A percentile compares a stretch with the other conserved stretches of the same genome.
phyloP scores from a whole-genome alignment of 1,140 invertebrate species.

The Sycophaga agraensis region DNA sequence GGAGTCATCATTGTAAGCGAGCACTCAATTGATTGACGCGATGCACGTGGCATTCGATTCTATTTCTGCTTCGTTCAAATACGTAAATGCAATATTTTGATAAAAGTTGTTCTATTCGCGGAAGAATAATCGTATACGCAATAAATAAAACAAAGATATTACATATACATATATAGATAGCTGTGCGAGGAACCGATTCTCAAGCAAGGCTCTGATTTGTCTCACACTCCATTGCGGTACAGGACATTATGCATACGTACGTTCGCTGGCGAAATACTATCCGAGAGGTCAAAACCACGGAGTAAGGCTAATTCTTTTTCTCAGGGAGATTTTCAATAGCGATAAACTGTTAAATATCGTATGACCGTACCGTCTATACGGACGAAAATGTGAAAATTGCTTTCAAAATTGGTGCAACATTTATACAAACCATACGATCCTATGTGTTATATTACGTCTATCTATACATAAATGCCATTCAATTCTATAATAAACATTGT shows the following conservation, averaged over 20 bases:
- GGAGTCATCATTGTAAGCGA: not conserved
- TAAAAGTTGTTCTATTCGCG: not conserved
- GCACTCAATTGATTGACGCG: not conserved
- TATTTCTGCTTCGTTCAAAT: not conserved
- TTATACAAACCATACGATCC: too few relatives aligned
- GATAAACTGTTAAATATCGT: not conserved
- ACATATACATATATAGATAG: not conserved
- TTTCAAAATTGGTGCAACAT: not conserved
- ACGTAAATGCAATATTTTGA: not conserved
- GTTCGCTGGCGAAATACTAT: constrained; percentile 2
- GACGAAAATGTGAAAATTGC: not conserved
- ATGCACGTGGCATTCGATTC: not conserved
- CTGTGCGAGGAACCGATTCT: not conserved
- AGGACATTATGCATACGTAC: not conserved
- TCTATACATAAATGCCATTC: too few relatives aligned
- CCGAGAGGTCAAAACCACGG: not conserved
- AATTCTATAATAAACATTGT: too few relatives aligned
- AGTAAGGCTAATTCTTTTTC: constrained; percentile 10
- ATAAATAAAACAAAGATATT: not conserved
- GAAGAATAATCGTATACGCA: not conserved
- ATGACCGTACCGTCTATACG: too few relatives aligned
- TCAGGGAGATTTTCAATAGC: constrained; percentile 9
- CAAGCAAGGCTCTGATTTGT: too few relatives aligned
- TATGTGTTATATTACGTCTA: too few relatives aligned
- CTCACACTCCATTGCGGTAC: too few relatives aligned